Evolutionary conservation across 1,140 invertebrate genomes (phyloP).

Genomic region (Philaenus spumarius): DNA sequence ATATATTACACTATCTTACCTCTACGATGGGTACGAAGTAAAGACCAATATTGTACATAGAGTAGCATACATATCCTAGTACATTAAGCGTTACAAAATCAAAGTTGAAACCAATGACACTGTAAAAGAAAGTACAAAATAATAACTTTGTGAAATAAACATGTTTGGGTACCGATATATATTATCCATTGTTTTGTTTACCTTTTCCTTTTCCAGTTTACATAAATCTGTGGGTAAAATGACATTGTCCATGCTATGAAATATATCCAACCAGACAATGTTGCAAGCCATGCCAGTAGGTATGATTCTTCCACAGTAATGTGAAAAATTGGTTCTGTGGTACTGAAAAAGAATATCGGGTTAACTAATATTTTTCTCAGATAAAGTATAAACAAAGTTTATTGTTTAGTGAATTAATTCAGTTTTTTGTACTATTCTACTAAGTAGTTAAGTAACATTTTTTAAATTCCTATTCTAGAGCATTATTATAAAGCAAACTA

Average conservation of each 20-base stretch:
- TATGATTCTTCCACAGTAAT: constrained; percentile 6
- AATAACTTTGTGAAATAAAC: background rate
- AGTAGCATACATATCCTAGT: constrained; percentile 88
- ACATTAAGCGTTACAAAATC: constrained; percentile 91
- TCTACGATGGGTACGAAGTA: constrained; percentile 75
- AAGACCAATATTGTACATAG: constrained; percentile 87
- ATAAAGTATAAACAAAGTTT: too few species aligned
- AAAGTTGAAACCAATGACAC: constrained; percentile 95
- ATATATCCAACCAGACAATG: constrained; percentile 93
- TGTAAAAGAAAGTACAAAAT: constrained; percentile 43
- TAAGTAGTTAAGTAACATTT: too few species aligned
- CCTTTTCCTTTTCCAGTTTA: constrained; percentile 89
- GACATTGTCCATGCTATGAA: constrained; percentile 97
- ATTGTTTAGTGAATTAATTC: too few species aligned
- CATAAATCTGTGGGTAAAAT: constrained; percentile 96
- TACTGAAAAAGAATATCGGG: too few species aligned
- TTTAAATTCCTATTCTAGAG: too few species aligned
- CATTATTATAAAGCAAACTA: too few species aligned
- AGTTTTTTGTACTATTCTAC: too few species aligned
- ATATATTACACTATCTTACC: too few species aligned
- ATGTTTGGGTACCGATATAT: too few species aligned
- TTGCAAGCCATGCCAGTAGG: constrained; percentile 61
- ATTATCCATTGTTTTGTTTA: too few species aligned
- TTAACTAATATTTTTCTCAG: too few species aligned
- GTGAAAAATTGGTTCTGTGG: background rate